Evolutionary conservation across 2,888 invertebrate genomes (phyloP).

Genomic region (Zhuqinia jingwanae): DNA sequence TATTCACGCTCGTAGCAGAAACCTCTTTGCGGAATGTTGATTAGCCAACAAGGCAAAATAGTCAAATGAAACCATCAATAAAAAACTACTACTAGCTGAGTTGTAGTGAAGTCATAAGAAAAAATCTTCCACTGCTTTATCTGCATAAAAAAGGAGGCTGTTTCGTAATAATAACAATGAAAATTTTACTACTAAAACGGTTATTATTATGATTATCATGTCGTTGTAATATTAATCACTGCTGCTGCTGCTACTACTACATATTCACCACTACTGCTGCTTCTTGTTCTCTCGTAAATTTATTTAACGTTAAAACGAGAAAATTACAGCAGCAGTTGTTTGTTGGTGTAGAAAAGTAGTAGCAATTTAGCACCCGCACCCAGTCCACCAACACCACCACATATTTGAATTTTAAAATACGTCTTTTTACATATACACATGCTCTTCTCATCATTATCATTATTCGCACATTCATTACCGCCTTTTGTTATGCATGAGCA

Average conservation of each 20-base stretch:
- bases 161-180: background rate
- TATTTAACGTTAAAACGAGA: background rate
- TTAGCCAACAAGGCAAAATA: background rate
- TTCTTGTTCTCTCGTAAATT: background rate
- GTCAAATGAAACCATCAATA: background rate
- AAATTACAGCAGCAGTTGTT: slow-evolving; percentile 12
- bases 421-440: background rate
- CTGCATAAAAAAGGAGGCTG: background rate
- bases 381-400: background rate
- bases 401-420: slow-evolving; percentile 56
- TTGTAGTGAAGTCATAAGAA: background rate
- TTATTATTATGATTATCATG: background rate
- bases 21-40: slow-evolving; percentile 18
- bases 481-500: slow-evolving; percentile 3
- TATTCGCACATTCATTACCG: slow-evolving; percentile 35
- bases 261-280: background rate
- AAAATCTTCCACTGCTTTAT: background rate
- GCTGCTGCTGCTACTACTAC: background rate
- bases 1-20: slow-evolving; percentile 29
- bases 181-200: background rate
- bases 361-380: slow-evolving; percentile 55
- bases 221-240: background rate
- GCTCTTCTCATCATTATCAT: slow-evolving; percentile 47
- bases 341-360: background rate
- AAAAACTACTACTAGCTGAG: background rate